Conservation (phyloP, 2,888 invertebrate species). For the Troides oblongomaculatus region DNA sequence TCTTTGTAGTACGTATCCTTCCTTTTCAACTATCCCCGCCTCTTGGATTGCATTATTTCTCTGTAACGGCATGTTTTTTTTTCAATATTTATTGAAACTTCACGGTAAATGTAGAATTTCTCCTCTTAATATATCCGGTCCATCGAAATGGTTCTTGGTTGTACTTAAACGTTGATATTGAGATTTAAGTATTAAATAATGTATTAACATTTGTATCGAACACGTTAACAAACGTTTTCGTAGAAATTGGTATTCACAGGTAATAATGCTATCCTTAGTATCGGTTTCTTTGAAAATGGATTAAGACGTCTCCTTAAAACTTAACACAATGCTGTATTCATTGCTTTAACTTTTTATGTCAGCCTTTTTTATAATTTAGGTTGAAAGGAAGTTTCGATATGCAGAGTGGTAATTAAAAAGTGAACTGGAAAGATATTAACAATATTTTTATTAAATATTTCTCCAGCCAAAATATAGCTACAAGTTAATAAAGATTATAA, state of each 20-base stretch:
- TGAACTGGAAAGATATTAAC: too few relatives aligned
- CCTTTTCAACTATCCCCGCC: conserved; percentile 10
- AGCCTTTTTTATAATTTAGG: background rate
- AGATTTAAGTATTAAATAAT: conserved; percentile 11
- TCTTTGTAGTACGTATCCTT: conserved; percentile 20
- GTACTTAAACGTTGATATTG: background rate
- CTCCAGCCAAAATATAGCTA: too few relatives aligned
- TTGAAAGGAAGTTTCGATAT: background rate
- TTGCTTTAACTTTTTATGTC: background rate
- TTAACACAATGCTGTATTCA: background rate
- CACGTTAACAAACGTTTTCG: conserved; percentile 13
- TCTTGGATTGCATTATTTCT: conserved; percentile 29
- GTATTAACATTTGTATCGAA: conserved; percentile 3
- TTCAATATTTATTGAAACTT: background rate
- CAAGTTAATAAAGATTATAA: too few relatives aligned
- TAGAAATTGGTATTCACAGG: conserved; percentile 9
- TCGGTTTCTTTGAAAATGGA: conserved; percentile 25
- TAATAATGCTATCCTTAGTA: conserved; percentile 8
- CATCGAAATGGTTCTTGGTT: conserved; percentile 1
- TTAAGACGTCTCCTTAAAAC: conserved; percentile 26
- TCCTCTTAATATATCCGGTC: conserved; percentile 17
- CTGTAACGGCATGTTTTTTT: conserved; percentile 28
- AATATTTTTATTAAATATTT: too few relatives aligned
- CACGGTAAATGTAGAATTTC: conserved; percentile 5
- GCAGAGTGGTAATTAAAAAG: background rate